A percentile compares a stretch with the other conserved stretches of the same genome.
Conservation (phyloP, 2,888 invertebrate genomes). For the Capitulum mitella region DNA sequence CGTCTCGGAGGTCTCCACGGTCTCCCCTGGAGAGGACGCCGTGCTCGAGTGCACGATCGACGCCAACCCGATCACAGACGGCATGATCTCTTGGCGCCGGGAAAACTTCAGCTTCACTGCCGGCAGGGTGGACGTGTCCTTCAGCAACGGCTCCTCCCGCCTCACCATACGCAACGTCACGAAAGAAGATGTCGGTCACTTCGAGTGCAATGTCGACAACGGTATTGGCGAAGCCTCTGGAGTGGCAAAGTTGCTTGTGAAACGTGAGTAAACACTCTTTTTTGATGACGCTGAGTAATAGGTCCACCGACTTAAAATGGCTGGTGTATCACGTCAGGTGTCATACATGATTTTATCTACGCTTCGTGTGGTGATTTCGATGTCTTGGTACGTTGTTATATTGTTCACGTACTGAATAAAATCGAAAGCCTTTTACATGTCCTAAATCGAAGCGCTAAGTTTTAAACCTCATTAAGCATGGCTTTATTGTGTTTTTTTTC, state of each 20-base stretch:
- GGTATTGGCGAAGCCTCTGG: slow-evolving; percentile 57
- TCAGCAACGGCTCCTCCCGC: background rate
- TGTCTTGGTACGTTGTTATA: no score
- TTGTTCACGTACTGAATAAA: no score
- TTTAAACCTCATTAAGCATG: no score
- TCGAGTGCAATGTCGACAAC: slow-evolving; percentile 82
- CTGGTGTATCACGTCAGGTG: no score
- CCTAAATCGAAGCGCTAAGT: no score
- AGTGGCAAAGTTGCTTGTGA: background rate
- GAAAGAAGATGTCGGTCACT: slow-evolving; percentile 79
- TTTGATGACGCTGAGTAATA: no score
- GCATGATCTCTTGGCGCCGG: slow-evolving; percentile 76
- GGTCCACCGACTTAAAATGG: no score
- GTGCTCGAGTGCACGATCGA: slow-evolving; percentile 60
- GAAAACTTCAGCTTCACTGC: slow-evolving; percentile 53
- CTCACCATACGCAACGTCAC: slow-evolving; percentile 67
- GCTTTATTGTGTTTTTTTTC: no score
- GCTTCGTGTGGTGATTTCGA: no score
- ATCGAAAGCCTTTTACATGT: no score
- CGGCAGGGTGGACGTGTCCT: background rate
- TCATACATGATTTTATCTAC: no score
- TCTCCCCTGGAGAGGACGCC: slow-evolving; percentile 34
- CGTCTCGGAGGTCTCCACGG: slow-evolving; percentile 30
- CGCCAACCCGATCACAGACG: slow-evolving; percentile 74
- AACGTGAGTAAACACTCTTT: background rate